Evolutionary conservation across 2,113 vertebrate species (phyloP), one percentile per base, ranked within the genome.

Genomic region (Calyptommatus sinebrachiatus): DNA sequence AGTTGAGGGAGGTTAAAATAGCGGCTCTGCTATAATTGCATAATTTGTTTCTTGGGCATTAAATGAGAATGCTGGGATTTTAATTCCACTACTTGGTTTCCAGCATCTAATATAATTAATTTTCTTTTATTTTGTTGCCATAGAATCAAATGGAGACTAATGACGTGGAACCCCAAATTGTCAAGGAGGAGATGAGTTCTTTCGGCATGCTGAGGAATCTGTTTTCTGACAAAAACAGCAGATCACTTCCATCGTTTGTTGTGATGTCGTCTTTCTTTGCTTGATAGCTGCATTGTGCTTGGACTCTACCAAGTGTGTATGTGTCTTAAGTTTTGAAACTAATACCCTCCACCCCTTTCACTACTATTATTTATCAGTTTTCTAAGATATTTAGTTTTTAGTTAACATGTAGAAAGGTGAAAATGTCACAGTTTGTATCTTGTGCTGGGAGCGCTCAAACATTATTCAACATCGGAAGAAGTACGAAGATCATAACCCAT

Each of bases 41-140:
- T 94, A 91, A 94, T 96, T 96, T 95, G 89, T 95, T 95, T 91
- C 91, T 91, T 93, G 87, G 93, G 92, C 90, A 95, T 96, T 96
- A 96, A 94, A 94, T 90, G 86, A 93, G 83, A 96, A 95, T 85
- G 86, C 91, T 91, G 82, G 45, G 86, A 94, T 96, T 97, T 96
- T 96, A 96, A 96, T 97, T 97, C 93, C 89, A 93, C 84, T 94
- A 89, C 92, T 96, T 95, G 89, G 74, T 96, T 96, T 96, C 93
- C 94, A 95, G 89, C 88, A 91, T 94, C 91, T 88, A 87, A 74
- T 89, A 86, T 95, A 94, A 95, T 96, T 97, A 96, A 94, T 93
- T 96, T 95, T 93, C 93, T 95, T 91, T 92, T 94, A 91, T 94
- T 95, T 95, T 92, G 91, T 94, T 93, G 72, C 91, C 91, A 86